These are phyloP conservation scores for Nomia melanderi DNA, from an alignment of 1,140 invertebrate species.

Conservation along the genomic window DNA sequence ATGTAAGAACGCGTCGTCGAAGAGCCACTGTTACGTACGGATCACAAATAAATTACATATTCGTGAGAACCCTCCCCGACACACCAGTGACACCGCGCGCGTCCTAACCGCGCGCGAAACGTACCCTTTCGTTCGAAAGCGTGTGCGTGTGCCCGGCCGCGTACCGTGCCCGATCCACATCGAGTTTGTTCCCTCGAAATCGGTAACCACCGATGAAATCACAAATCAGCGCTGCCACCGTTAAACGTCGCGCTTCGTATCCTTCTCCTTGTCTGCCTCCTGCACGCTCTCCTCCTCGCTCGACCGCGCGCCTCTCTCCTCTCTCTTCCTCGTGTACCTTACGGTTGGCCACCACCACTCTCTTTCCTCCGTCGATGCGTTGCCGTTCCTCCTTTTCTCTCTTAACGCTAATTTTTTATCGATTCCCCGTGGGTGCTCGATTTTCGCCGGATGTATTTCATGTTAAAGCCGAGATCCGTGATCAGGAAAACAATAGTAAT, in stretches of 20 bases:
- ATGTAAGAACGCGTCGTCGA: slow-evolving; percentile 74
- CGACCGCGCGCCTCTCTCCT: not conserved
- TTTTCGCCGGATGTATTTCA: not conserved
- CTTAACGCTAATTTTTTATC: slow-evolving; percentile 8
- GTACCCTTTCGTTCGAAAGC: slow-evolving; percentile 33
- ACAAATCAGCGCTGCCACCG: slow-evolving; percentile 52
- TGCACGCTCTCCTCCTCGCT: not conserved
- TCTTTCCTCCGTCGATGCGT: not conserved
- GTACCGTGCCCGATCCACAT: slow-evolving; percentile 25
- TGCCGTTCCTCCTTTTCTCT: slow-evolving; percentile 31
- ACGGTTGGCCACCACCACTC: slow-evolving; percentile 5
- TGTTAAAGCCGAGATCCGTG: not conserved
- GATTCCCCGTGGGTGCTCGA: not conserved
- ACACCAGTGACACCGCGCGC: slow-evolving; percentile 19
- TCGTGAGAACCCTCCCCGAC: slow-evolving; percentile 12
- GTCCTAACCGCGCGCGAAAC: slow-evolving; percentile 7
- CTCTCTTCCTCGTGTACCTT: not conserved
- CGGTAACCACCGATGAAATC: slow-evolving; percentile 36
- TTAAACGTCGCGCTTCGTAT: slow-evolving; percentile 57
- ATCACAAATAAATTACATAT: slow-evolving; percentile 34
- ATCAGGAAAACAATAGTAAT: not conserved
- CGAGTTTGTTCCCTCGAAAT: slow-evolving; percentile 12
- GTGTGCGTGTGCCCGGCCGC: slow-evolving; percentile 6
- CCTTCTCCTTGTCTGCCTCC: slow-evolving; percentile 15
- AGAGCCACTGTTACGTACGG: slow-evolving; percentile 18